These are phyloP conservation scores for Panagrolaimus sp. DNA, from an alignment of 1,140 invertebrate species.

Conservation along the genomic window DNA sequence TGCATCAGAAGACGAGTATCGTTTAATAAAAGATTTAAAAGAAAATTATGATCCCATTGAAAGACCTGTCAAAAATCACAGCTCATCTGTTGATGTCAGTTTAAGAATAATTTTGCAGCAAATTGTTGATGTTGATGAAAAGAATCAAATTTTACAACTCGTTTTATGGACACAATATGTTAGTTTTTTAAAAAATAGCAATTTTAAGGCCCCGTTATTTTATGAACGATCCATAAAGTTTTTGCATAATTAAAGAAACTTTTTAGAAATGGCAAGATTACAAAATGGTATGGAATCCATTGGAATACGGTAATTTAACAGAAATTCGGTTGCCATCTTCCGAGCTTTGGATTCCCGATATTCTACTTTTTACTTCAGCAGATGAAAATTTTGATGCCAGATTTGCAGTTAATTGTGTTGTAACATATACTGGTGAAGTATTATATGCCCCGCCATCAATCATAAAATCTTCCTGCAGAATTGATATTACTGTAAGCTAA, in stretches of 20 bases:
- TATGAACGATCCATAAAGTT: not conserved
- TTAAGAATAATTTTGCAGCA: slow-evolving; percentile 97
- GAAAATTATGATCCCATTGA: slow-evolving; percentile 84
- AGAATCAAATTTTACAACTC: slow-evolving; percentile 53
- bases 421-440: slow-evolving; percentile 85
- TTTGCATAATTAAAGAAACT: too few species aligned
- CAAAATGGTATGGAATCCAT: slow-evolving; percentile 72
- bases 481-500: slow-evolving; percentile 94
- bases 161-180: slow-evolving; percentile 49
- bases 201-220: too few species aligned
- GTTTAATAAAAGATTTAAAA: slow-evolving; percentile 25
- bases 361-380: slow-evolving; percentile 63
- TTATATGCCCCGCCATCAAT: slow-evolving; percentile 92
- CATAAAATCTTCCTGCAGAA: slow-evolving; percentile 98
- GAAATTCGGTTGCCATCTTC: slow-evolving; percentile 76
- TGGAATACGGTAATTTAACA: slow-evolving; percentile 82
- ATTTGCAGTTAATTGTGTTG: slow-evolving; percentile 93
- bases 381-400: slow-evolving; percentile 97
- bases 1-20: too few species aligned
- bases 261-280: slow-evolving; percentile 48
- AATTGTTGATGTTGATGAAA: slow-evolving; percentile 84
- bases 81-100: slow-evolving; percentile 83
- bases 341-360: slow-evolving; percentile 50
- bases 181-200: slow-evolving; percentile 11
- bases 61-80: slow-evolving; percentile 90